Evolutionary conservation across 2,113 vertebrate genomes (phyloP).

Genomic region (Rhagologus leucostigma): DNA sequence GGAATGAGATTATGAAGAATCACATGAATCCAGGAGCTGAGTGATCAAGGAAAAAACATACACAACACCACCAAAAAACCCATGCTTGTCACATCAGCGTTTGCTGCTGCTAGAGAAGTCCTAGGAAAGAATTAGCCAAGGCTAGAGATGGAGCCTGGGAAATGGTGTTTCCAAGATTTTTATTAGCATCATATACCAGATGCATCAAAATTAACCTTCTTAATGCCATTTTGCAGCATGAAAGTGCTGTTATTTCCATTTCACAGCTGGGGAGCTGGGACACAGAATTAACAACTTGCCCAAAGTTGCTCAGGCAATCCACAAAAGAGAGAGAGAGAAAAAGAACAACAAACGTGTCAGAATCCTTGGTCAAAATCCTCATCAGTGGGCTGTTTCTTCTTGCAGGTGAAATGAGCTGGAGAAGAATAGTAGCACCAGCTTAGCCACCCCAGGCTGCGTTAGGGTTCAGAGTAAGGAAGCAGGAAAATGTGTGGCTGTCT

Average conservation of each 20-base stretch:
- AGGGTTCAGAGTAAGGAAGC: background rate
- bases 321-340: background rate
- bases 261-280: background rate
- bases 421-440: background rate
- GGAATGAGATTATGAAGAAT: background rate
- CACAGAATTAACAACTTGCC: background rate
- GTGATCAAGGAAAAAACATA: background rate
- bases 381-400: background rate
- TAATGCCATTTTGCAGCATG: background rate
- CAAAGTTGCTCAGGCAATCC: background rate
- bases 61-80: background rate
- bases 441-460: background rate
- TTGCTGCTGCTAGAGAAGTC: background rate
- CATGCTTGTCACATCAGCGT: background rate
- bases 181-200: background rate
- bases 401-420: background rate
- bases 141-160: background rate
- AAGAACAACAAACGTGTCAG: accelerated
- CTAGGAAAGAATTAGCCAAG: background rate
- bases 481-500: background rate
- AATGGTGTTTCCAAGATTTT: background rate
- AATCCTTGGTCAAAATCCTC: background rate
- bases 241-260: background rate
- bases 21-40: background rate
- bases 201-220: background rate